phyloP scores from a whole-genome alignment of 2,797 vertebrate genomes.

The Pipistrellus kuhlii region DNA sequence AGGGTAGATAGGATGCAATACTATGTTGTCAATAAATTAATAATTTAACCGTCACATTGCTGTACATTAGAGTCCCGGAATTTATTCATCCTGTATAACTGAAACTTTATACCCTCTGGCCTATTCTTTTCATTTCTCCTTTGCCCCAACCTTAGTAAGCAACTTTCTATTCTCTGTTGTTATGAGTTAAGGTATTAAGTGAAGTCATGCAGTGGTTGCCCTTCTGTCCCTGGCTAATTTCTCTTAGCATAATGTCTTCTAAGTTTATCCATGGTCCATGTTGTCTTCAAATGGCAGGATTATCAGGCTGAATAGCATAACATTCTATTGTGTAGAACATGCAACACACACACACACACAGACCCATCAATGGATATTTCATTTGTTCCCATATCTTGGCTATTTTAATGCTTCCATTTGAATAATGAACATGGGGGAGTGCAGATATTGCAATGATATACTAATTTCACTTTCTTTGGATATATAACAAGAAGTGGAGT shows the following conservation, averaged over 20 bases:
- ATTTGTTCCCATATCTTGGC: background rate
- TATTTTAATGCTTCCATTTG: background rate
- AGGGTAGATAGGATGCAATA: background rate
- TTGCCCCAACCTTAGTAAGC: background rate
- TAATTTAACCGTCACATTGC: background rate
- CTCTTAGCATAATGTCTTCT: background rate
- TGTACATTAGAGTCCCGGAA: background rate
- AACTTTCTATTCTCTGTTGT: background rate
- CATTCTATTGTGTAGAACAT: background rate
- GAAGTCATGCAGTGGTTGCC: background rate
- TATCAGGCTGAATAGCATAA: background rate
- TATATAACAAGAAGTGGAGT: background rate
- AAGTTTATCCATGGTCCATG: background rate
- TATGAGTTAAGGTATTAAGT: background rate
- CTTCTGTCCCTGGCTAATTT: background rate
- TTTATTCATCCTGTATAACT: background rate
- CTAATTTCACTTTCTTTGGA: constrained; percentile 1
- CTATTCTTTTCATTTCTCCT: background rate
- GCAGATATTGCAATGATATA: background rate
- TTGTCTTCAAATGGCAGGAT: background rate
- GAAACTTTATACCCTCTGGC: background rate
- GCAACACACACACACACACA: background rate
- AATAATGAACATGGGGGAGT: background rate
- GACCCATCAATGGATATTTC: background rate
- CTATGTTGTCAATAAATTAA: background rate